Conservation (phyloP, 2,888 invertebrate species). For the Ferdinandea cuprea region DNA sequence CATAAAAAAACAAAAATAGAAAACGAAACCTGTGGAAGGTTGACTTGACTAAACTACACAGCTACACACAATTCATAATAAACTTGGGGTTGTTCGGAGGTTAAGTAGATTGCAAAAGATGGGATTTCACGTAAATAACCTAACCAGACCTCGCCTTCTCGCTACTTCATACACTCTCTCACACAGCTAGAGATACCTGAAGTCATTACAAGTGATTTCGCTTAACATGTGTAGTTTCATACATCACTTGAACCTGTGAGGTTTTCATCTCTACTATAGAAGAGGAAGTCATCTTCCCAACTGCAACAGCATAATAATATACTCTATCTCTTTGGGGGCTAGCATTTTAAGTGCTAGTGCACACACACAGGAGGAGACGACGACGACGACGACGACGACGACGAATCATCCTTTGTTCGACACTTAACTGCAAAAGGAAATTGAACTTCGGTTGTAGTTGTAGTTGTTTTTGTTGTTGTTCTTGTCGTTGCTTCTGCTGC, state of each 20-base stretch:
- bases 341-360: slow-evolving; percentile 34
- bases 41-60: slow-evolving; percentile 19
- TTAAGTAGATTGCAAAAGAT: slow-evolving; percentile 66
- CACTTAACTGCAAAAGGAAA: slow-evolving; percentile 71
- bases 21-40: no score
- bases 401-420: slow-evolving; percentile 71
- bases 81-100: slow-evolving; percentile 49
- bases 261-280: slow-evolving; percentile 25
- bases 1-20: slow-evolving; percentile 54
- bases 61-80: slow-evolving; percentile 58
- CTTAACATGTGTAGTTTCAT: slow-evolving; percentile 72
- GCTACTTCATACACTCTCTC: slow-evolving; percentile 8
- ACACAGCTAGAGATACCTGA: slow-evolving; percentile 46
- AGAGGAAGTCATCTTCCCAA: slow-evolving; percentile 21
- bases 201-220: slow-evolving; percentile 73
- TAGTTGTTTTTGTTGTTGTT: slow-evolving; percentile 28
- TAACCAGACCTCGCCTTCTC: neutral
- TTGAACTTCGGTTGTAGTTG: slow-evolving; percentile 58
- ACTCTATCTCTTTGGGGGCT: slow-evolving; percentile 4
- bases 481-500: slow-evolving; percentile 28
- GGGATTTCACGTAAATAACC: slow-evolving; percentile 37
- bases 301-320: slow-evolving; percentile 29
- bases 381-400: no score
- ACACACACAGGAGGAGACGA: slow-evolving; percentile 23
- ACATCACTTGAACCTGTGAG: slow-evolving; percentile 63